Evolutionary conservation across 2,888 invertebrate species (phyloP).

Genomic region (Xanthia icteritia): DNA sequence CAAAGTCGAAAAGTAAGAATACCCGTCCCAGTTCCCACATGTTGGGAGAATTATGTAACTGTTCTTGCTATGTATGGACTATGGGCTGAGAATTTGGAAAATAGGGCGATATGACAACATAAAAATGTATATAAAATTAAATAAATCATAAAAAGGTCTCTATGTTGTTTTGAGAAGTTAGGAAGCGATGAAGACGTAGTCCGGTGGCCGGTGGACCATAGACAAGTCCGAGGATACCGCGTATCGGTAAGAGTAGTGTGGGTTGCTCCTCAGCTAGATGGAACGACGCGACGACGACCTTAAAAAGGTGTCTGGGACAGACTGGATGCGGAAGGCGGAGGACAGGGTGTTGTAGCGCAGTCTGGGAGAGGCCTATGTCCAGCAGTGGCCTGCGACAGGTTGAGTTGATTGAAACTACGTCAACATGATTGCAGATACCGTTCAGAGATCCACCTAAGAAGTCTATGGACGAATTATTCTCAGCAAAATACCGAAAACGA

Average conservation of each 20-base stretch:
- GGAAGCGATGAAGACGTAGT: too few relatives aligned
- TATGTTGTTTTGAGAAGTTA: neutral
- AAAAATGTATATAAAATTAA: neutral
- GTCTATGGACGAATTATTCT: neutral
- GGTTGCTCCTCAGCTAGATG: too few relatives aligned
- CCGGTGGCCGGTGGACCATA: neutral
- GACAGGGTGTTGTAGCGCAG: too few relatives aligned
- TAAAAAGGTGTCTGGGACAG: too few relatives aligned
- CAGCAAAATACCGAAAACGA: neutral
- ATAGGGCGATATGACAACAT: neutral
- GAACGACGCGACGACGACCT: too few relatives aligned
- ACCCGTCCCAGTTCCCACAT: constrained; percentile 23
- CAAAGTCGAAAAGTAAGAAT: constrained; percentile 46
- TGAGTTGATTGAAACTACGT: neutral
- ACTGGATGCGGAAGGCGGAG: too few relatives aligned
- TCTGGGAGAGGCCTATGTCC: too few relatives aligned
- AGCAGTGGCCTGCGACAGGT: too few relatives aligned
- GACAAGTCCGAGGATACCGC: neutral
- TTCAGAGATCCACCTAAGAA: neutral
- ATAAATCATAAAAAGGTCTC: neutral
- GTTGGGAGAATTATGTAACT: constrained; percentile 37
- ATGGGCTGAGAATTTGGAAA: constrained; percentile 8
- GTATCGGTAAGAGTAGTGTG: neutral
- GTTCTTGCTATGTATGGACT: constrained; percentile 5
- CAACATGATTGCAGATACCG: neutral